Base-by-base conservation (phyloP, 2,888 invertebrate genomes). In the Gibbula magus region DNA sequence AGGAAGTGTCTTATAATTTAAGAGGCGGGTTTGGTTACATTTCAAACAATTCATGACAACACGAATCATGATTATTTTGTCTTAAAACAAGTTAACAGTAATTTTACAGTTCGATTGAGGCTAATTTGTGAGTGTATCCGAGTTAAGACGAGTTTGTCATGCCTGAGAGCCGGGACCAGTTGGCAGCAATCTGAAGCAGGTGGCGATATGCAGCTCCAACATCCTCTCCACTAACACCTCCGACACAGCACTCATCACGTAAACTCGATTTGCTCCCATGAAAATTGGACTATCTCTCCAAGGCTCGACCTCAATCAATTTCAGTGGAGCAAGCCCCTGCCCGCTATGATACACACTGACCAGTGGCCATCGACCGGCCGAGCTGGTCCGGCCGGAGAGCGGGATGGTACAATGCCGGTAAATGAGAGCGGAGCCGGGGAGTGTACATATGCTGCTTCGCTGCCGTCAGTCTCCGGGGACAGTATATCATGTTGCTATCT, bases 401-500 rank as follows among this genome's bases (percentile, higher is more conserved):
- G 13, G 18, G 32, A 10, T 35, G 20, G 32, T 20, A 35, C 70
- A 70, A 70, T 70, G 70, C 70, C n/a, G 18, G 20, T 32, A 70
- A 70, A 35, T 70, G 16, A 70, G 70, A 70, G 5, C 29, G 35
- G 32, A 20, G 56, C 16, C 56, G 39, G 70, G 35, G 16, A 13
- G 18, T 10, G n/a, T 70, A 70, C 70, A 70, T 70, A 70, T 39
- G 70, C 70, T 39, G 35, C n/a, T 10, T 20, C 3, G 20, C 32
- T 32, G 32, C 2, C 3, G 3, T 18, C 35, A n/a, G 18, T 20
- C 70, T 20, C 35, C 0, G n/a, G 39, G 39, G 70, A n/a, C 32
- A 8, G 20, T 70, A 39, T 70, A 70, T 70, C 70, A 70, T 70
- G 70, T n/a, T 35, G 7, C 70, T 70, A 70, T 70, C 70, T 35